Evolutionary conservation across 37 sponge, comb jelly and placozoan species (phyloP).

Genomic region (Lycopodina hypogea): DNA sequence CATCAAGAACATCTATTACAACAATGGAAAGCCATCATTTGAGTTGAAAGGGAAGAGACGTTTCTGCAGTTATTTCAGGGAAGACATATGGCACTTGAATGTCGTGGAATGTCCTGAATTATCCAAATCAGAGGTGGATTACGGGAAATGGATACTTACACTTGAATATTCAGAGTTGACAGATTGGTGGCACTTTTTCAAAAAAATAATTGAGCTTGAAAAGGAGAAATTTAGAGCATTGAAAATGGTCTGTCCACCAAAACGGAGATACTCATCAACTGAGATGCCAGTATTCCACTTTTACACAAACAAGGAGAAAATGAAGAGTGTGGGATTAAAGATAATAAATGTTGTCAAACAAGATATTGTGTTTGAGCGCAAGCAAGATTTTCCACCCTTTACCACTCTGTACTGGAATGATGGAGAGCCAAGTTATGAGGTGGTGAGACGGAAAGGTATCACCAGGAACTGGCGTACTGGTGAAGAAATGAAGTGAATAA

Average conservation of each 20-base stretch:
- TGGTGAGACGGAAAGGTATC: no score
- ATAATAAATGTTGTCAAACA: conserved; percentile 38
- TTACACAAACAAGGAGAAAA: background rate
- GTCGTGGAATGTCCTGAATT: background rate
- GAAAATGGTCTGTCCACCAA: background rate
- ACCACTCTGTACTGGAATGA: conserved; percentile 3
- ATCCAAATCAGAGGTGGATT: background rate
- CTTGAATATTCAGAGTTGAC: background rate
- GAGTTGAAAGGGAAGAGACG: background rate
- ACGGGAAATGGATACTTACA: conserved; percentile 3
- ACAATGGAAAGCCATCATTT: conserved; percentile 55
- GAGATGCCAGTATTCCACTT: background rate
- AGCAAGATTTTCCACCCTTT: conserved; percentile 26
- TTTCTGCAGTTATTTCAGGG: no score
- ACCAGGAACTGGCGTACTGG: no score
- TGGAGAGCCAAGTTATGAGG: background rate
- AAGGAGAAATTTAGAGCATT: background rate
- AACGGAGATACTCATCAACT: background rate
- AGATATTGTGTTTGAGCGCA: conserved; percentile 34
- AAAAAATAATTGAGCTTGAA: background rate
- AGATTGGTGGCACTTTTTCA: background rate
- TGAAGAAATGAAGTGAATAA: no score
- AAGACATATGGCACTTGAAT: conserved; percentile 2
- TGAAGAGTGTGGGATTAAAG: conserved; percentile 31
- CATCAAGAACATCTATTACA: conserved; percentile 53